Base-by-base conservation (phyloP, 2,797 vertebrate species). In the Urosaurus nigricauda region DNA sequence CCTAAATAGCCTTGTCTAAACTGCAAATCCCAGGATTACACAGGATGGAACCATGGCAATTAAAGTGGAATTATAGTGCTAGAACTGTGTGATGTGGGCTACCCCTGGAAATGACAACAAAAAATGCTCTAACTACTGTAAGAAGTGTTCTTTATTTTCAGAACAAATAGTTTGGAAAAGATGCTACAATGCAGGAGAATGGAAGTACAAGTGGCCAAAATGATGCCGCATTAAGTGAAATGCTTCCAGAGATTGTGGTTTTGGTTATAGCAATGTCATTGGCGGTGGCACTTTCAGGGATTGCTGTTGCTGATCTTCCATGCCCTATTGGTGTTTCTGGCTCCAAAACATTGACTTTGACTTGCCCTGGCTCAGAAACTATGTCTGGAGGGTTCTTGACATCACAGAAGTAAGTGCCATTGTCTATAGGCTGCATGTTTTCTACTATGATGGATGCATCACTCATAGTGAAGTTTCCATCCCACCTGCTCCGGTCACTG, bases 381-480 rank as follows among this genome's bases (percentile, higher is more conserved):
- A 98, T 94, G 84, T 98, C 98, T 0, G 97, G 98, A 0, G 98
- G 98, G 88, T 98, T 98, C 93, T 97, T 98, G 85, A 98, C 98
- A 16, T 97, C 96, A 32, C 98, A 98, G 87, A 95, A 93, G 91
- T 96, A 98, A 65, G 98, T 98, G 19, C 98, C 98, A 6, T 98
- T 98, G 96, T 98, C 98, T 3, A 86, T 96, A 92, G 98, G 98
- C 89, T 97, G 97, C 78, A 96, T 95, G 1, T 97, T 97, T 8
- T 91, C 94, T 90, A 98, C 95, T 19, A 70, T 79, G 82, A 88
- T 79, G 7, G 87, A 88, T 40, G 60, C 82, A 88, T 88, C 74
- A 9, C 7, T 84, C 26, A 2, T 24, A 40, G 6, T 43, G n/a
- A 88, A n/a, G 6, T 88, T 40, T 84, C 74, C 75, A 82, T 4